Conservation (phyloP, 2,888 invertebrate genomes). For the Polyommatus iphigenia region DNA sequence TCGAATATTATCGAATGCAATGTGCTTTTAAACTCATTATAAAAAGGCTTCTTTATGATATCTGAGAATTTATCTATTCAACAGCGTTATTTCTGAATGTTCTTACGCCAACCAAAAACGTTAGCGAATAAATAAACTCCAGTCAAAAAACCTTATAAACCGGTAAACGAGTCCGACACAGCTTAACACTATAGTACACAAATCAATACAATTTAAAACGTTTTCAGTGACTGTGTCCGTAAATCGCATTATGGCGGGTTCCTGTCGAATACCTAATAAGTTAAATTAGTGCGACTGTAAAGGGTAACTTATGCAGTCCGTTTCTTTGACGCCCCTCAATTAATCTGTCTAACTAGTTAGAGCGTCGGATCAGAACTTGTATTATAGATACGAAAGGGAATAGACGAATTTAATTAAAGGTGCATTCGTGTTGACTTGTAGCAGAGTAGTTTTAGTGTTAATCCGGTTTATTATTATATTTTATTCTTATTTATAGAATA, state of each 20-base stretch:
- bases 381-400: background rate
- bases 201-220: constrained; percentile 19
- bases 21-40: too few relatives aligned
- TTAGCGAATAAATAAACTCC: too few relatives aligned
- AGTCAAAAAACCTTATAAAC: background rate
- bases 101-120: too few relatives aligned
- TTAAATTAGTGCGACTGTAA: constrained; percentile 24
- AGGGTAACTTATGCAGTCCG: constrained; percentile 22
- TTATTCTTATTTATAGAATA: too few relatives aligned
- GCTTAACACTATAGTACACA: background rate
- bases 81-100: too few relatives aligned
- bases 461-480: too few relatives aligned
- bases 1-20: too few relatives aligned
- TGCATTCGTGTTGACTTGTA: background rate
- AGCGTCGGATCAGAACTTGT: background rate
- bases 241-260: constrained; percentile 10
- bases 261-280: constrained; percentile 23
- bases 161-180: background rate
- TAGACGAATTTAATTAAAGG: background rate
- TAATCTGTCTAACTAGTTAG: constrained; percentile 26
- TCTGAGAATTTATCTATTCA: too few relatives aligned
- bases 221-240: constrained; percentile 7
- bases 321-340: constrained; percentile 30
- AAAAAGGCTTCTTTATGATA: too few relatives aligned
- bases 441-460: background rate